Percentiles rank a stretch among this genome's conserved stretches.
Evolutionary conservation across 2,113 vertebrate genomes (phyloP).

Genomic region (Coturnix japonica): DNA sequence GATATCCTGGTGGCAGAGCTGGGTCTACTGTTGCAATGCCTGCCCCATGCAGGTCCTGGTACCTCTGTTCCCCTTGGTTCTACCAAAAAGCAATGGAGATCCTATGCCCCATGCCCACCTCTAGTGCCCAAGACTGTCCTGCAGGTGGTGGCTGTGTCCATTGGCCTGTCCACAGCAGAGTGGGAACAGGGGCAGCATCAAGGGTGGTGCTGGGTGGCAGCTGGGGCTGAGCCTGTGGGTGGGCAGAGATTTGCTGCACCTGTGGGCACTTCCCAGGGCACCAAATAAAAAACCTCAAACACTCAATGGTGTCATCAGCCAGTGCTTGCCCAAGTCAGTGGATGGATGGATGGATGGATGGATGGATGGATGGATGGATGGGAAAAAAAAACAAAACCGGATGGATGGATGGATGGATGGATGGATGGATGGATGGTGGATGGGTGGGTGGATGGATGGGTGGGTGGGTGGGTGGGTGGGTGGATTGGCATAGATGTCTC

Average conservation of each 20-base stretch:
- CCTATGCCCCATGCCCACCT: rapidly evolving
- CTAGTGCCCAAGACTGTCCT: background rate
- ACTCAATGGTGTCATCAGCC: rapidly evolving
- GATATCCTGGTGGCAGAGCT: background rate
- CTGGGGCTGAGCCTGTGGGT: background rate
- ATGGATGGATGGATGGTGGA: background rate
- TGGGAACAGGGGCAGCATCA: background rate
- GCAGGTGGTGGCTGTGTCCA: background rate
- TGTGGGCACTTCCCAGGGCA: background rate
- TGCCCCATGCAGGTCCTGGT: background rate
- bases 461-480: background rate
- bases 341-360: no score
- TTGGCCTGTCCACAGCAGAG: background rate
- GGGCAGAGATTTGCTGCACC: background rate
- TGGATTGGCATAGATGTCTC: no score
- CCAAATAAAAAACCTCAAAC: background rate
- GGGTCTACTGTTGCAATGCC: background rate
- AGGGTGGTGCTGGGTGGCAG: background rate
- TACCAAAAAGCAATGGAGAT: background rate
- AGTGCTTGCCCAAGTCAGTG: background rate
- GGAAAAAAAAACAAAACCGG: no score
- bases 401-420: background rate
- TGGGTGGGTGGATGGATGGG: background rate
- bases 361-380: background rate
- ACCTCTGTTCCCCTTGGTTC: background rate